Conservation (phyloP, 1,140 invertebrate genomes). For the Hyphantria cunea region DNA sequence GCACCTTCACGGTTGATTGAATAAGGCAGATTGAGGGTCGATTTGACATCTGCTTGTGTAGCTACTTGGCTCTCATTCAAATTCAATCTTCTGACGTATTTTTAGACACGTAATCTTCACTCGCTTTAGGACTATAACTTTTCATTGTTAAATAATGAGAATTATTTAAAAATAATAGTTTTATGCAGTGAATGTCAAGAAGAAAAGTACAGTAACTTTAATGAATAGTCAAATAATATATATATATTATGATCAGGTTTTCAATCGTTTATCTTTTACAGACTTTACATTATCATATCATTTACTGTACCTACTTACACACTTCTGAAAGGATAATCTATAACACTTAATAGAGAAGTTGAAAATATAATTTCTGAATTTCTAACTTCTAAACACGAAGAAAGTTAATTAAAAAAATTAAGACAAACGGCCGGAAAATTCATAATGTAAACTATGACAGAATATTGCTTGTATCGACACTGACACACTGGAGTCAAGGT, state of each 20-base stretch:
- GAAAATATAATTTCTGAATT: too few species aligned
- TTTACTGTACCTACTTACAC: too few species aligned
- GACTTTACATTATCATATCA: too few species aligned
- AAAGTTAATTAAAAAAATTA: slow-evolving; percentile 14
- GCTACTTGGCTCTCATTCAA: slow-evolving; percentile 64
- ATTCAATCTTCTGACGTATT: slow-evolving; percentile 51
- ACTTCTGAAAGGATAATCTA: too few species aligned
- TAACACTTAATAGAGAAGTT: too few species aligned
- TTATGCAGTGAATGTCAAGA: too few species aligned
- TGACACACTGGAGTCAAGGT: slow-evolving; percentile 8
- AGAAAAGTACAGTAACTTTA: too few species aligned
- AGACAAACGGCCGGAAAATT: slow-evolving; percentile 18
- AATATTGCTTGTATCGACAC: slow-evolving; percentile 18
- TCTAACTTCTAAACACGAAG: slow-evolving; percentile 4
- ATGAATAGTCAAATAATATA: too few species aligned
- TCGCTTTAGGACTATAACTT: slow-evolving; percentile 9
- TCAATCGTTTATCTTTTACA: neutral
- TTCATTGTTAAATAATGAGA: slow-evolving; percentile 8
- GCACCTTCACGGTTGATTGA: slow-evolving; percentile 70
- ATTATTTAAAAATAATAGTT: neutral
- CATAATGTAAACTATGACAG: slow-evolving; percentile 12
- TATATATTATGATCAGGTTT: neutral
- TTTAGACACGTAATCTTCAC: slow-evolving; percentile 19
- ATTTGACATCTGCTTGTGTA: slow-evolving; percentile 49
- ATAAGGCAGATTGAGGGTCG: slow-evolving; percentile 60